phyloP scores from a whole-genome alignment of 2,797 vertebrate species.

The Crocidura indochinensis region DNA sequence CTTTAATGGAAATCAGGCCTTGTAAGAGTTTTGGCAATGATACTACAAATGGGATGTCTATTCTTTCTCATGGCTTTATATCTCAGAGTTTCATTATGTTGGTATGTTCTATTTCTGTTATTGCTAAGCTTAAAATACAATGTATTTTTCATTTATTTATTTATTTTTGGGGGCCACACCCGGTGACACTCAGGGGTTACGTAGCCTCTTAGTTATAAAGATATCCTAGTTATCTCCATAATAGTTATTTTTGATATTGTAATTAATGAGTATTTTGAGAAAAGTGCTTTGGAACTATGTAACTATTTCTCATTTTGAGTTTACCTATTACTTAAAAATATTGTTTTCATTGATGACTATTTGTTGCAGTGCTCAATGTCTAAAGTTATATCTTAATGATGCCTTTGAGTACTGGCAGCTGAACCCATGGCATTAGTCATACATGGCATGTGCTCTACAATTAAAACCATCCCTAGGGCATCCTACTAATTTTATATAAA shows the following conservation, averaged over 20 bases:
- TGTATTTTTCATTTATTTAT: too few relatives aligned
- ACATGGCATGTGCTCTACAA: too few relatives aligned
- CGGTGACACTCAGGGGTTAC: too few relatives aligned
- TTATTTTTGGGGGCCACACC: too few relatives aligned
- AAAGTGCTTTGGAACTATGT: neutral
- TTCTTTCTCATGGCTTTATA: neutral
- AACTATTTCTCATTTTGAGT: slow-evolving; percentile 46
- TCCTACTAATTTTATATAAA: too few relatives aligned
- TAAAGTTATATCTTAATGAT: too few relatives aligned
- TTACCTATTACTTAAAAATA: neutral
- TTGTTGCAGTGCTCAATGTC: too few relatives aligned
- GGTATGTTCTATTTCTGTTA: neutral
- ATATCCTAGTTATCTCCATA: neutral
- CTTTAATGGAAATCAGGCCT: neutral
- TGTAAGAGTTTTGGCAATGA: neutral
- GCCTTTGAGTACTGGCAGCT: too few relatives aligned
- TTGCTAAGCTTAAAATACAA: neutral
- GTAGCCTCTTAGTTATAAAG: neutral
- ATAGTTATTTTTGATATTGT: neutral
- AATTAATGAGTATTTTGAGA: neutral
- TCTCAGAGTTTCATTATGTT: neutral
- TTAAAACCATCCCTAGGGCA: too few relatives aligned
- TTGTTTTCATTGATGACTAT: too few relatives aligned
- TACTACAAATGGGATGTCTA: neutral
- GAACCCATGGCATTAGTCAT: too few relatives aligned